Base-by-base conservation (phyloP, 2,888 invertebrate species). In the Seira musarum region DNA sequence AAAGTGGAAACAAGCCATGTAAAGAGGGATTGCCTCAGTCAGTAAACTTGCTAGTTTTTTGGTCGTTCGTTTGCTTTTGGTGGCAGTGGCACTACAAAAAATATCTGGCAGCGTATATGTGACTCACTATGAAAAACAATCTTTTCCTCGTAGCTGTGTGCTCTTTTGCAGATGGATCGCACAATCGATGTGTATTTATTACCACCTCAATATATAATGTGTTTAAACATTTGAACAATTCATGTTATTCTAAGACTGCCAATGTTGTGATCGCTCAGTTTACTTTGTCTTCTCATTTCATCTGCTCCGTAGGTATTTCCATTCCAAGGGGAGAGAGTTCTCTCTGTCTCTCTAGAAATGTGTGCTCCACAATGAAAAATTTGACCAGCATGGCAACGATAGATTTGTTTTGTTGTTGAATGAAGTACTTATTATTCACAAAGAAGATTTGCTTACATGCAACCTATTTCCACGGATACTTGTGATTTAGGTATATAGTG, bases 1-100 rank as follows among this genome's bases (percentile, higher is more conserved):
- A 71, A 79, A 67, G 72, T 79, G 71, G 72, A 72, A 72, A 63
- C 72, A 72, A 72, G 60, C 53, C 78, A 57, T 72, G 78, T 72
- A 78, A 78, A 72, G 71, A 72, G 63, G 61, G 53, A 79, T 72
- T 79, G 72, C 72, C 49, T 21, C 69, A 15, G 61, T 65, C 61
- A 53, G 15, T 46, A n/a, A 75, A 60, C n/a, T 21, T 22, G 30
- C 30, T 40, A 13, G 13, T 40, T 5, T 40, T 40, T 40, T 13
- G 40, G 40, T 40, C 40, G 13, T 40, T 40, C 40, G n/a, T n/a
- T n/a, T n/a, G n/a, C n/a, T 40, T 13, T 40, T 5, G 40, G 40
- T 13, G 40, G 40, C n/a, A n/a, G n/a, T n/a, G n/a, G n/a, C n/a
- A n/a, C n/a, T n/a, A n/a, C n/a, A n/a, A n/a, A n/a, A n/a, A n/a